Base-by-base conservation (phyloP, 1,140 invertebrate species). In the Trigoniulus corallinus region DNA sequence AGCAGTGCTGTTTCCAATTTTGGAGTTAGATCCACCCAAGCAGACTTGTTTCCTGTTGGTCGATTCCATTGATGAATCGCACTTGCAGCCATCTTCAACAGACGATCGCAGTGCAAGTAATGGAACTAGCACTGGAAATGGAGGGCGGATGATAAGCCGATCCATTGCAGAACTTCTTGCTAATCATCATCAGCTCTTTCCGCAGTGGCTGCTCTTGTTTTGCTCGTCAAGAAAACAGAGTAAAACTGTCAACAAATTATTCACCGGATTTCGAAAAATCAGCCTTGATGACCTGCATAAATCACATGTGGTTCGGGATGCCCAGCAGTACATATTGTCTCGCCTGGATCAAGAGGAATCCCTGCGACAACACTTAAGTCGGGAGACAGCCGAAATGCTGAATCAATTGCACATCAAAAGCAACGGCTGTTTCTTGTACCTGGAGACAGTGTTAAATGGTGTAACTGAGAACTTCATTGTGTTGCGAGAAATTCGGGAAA, bases 331-430 rank as follows among this genome's bases (percentile, higher is more conserved):
- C 61, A 95, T 97, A 51, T 73, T 95, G 0, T 84, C 84, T 18
- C 70, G 91, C 2, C 68, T 97, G 27, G 89, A 95, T 62, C 78
- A 79, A 34, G 86, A 91, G 58, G 80, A 81, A 4, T 74, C 79
- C 20, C 65, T 92, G 1, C 65, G 86, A 52, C 80, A 84, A 58
- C 84, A 88, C 58, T 77, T 88, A 46, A 81, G 76, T 48, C 71
- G 76, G 58, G 85, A 89, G 59, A 92, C 89, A 0, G 89, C 91
- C 0, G 88, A 94, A 57, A 92, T 91, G 67, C 69, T 97, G 4
- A 94, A 96, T 66, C 88, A 94, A 59, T 71, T 97, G 4, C 82
- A 95, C 60, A 95, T 96, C 55, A 97, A 96, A 65, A 92, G 88
- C 61, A 93, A 95, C 63, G 92, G 91, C 0, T 96, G 91, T 62